phyloP scores from a whole-genome alignment of 1,140 invertebrate genomes.

The Drosophila truncata region DNA sequence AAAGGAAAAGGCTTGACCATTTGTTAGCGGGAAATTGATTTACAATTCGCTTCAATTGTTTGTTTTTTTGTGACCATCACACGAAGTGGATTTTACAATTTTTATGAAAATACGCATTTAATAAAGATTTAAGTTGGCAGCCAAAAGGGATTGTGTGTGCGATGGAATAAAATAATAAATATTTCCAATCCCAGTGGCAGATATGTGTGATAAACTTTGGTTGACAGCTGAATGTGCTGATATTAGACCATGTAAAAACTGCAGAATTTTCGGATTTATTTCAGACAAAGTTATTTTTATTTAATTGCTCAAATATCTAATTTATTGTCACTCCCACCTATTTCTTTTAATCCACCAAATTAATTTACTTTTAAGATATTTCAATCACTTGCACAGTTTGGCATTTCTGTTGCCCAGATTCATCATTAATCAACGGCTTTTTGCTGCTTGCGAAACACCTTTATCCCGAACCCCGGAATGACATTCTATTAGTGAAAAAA shows the following conservation, averaged over 20 bases:
- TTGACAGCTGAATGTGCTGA: conserved; percentile 1
- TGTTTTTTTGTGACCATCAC: conserved; percentile 29
- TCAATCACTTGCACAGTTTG: conserved; percentile 49
- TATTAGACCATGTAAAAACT: background rate
- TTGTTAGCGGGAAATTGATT: conserved; percentile 49
- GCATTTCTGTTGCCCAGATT: conserved; percentile 27
- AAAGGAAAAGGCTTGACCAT: conserved; percentile 27
- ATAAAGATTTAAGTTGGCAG: conserved; percentile 45
- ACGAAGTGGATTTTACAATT: conserved; percentile 32
- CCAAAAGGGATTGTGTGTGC: conserved; percentile 36
- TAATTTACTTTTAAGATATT: conserved; percentile 32
- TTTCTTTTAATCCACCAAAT: conserved; percentile 15
- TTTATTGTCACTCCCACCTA: background rate
- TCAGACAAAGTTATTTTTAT: background rate
- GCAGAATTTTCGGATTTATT: background rate
- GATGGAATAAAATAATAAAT: conserved; percentile 31
- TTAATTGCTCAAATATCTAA: background rate
- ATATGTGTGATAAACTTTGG: conserved; percentile 20
- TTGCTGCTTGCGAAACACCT: conserved; percentile 41
- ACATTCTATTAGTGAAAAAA: conserved; percentile 53
- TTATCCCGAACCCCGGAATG: conserved; percentile 30
- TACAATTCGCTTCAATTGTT: conserved; percentile 24
- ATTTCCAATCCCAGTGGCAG: conserved; percentile 1
- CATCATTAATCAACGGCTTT: conserved; percentile 66
- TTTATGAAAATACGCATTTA: conserved; percentile 41